These are phyloP conservation scores for Semicossyphus pulcher DNA, from an alignment of 2,113 vertebrate genomes.

Conservation along the genomic window DNA sequence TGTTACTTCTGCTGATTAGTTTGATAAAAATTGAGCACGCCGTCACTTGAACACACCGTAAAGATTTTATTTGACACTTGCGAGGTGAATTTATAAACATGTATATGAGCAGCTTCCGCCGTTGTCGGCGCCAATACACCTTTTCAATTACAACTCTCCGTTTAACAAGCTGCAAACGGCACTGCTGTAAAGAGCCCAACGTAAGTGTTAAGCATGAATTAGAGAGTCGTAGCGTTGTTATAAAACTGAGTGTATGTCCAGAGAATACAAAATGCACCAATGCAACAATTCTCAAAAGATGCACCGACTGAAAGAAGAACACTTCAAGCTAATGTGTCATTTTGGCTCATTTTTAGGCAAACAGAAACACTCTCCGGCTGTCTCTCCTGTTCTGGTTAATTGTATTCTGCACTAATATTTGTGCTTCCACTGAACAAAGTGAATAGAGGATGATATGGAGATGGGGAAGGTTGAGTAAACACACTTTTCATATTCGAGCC, in stretches of 20 bases:
- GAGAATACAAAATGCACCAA: neutral
- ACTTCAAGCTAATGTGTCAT: neutral
- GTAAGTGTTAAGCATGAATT: constrained; percentile 39
- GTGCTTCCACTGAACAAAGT: constrained; percentile 1
- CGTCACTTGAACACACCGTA: constrained; percentile 23
- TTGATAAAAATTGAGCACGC: constrained; percentile 49
- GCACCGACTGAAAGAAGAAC: neutral
- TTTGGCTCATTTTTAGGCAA: neutral
- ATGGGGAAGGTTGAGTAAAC: constrained; percentile 13
- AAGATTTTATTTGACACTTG: constrained; percentile 68
- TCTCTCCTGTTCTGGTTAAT: constrained; percentile 11
- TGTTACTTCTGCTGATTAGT: constrained; percentile 58
- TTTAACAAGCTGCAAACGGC: constrained; percentile 44
- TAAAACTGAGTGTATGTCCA: constrained; percentile 20
- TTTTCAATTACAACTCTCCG: constrained; percentile 58
- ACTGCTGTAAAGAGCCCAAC: constrained; percentile 29
- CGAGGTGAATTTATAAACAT: constrained; percentile 59
- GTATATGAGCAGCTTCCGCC: constrained; percentile 20
- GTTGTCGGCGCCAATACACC: constrained; percentile 24
- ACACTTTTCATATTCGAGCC: constrained; percentile 28
- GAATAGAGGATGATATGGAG: constrained; percentile 11
- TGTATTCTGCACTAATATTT: constrained; percentile 12
- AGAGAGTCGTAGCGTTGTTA: constrained; percentile 11
- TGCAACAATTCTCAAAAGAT: neutral
- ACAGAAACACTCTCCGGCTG: neutral